These are phyloP conservation scores for Enteromius fasciolatus DNA, from an alignment of 2,797 vertebrate genomes.

Conservation along the genomic window DNA sequence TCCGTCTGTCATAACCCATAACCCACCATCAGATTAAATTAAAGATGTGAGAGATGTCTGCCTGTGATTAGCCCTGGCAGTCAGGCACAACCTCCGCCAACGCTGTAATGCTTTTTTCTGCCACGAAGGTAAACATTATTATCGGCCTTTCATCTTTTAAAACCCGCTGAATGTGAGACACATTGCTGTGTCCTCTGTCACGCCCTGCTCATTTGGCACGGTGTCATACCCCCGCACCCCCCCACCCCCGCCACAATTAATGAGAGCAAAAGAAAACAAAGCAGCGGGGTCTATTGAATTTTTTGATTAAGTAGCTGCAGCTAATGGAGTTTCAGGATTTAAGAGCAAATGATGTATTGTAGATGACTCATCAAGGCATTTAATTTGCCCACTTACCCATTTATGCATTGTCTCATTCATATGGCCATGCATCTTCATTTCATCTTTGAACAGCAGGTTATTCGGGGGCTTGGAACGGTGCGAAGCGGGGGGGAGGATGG, in stretches of 20 bases:
- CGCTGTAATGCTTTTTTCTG: conserved; percentile 9
- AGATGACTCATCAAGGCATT: conserved; percentile 55
- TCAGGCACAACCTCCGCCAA: conserved; percentile 36
- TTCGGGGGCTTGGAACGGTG: background rate
- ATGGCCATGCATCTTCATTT: conserved; percentile 43
- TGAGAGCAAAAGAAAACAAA: conserved; percentile 54
- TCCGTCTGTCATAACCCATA: conserved; percentile 12
- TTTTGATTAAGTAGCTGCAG: conserved; percentile 60
- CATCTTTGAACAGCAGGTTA: conserved; percentile 20
- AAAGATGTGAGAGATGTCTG: conserved; percentile 36
- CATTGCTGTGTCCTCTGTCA: conserved; percentile 49
- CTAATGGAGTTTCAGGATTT: conserved; percentile 60
- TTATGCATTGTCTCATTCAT: conserved; percentile 50
- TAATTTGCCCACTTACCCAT: conserved; percentile 57
- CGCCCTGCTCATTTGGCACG: conserved; percentile 53
- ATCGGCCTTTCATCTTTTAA: conserved; percentile 44
- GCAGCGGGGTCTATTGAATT: conserved; percentile 54
- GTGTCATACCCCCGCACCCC: conserved; percentile 51
- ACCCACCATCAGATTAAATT: conserved; percentile 21
- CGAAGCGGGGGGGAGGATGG: background rate
- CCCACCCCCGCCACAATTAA: conserved; percentile 42
- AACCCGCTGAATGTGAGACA: conserved; percentile 18
- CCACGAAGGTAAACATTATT: conserved; percentile 50
- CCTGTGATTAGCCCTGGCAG: conserved; percentile 38
- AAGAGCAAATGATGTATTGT: conserved; percentile 60